Conservation (phyloP, 2,797 vertebrate species). For the Natrix natrix region DNA sequence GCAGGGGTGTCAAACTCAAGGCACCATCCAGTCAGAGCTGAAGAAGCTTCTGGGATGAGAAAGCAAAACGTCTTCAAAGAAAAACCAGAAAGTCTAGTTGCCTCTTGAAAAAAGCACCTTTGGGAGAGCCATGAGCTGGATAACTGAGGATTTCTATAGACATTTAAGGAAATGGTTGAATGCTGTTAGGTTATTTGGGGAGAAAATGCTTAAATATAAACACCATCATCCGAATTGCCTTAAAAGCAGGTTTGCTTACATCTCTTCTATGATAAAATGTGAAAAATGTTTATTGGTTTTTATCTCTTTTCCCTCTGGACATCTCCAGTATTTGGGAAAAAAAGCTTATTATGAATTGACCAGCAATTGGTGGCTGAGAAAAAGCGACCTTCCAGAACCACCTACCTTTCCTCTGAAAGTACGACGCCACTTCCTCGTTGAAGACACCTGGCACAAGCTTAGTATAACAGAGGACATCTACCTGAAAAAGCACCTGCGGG, state of each 20-base stretch:
- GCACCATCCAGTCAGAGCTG: too few species aligned
- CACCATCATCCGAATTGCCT: not conserved
- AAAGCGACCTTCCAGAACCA: not conserved
- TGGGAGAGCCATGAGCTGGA: too few species aligned
- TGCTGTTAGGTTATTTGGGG: not conserved
- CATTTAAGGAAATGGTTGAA: not conserved
- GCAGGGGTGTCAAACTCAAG: too few species aligned
- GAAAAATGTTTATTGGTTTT: not conserved
- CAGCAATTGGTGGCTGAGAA: not conserved
- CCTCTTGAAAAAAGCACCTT: too few species aligned
- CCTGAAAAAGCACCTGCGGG: constrained; percentile 55
- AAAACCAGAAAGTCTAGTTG: too few species aligned
- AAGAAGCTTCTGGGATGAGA: too few species aligned
- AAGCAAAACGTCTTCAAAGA: too few species aligned
- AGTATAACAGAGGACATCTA: constrained; percentile 44
- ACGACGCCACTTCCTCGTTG: constrained; percentile 53
- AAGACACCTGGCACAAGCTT: constrained; percentile 58
- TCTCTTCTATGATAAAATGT: not conserved
- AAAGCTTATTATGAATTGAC: not conserved
- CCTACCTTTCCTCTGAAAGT: constrained; percentile 44
- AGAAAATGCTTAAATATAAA: not conserved
- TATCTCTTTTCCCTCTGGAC: not conserved
- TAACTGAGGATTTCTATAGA: too few species aligned
- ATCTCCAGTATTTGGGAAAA: not conserved
- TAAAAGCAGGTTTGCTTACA: not conserved